These are phyloP conservation scores for Scrobipalpa costella DNA, from an alignment of 2,888 invertebrate genomes.

Conservation along the genomic window DNA sequence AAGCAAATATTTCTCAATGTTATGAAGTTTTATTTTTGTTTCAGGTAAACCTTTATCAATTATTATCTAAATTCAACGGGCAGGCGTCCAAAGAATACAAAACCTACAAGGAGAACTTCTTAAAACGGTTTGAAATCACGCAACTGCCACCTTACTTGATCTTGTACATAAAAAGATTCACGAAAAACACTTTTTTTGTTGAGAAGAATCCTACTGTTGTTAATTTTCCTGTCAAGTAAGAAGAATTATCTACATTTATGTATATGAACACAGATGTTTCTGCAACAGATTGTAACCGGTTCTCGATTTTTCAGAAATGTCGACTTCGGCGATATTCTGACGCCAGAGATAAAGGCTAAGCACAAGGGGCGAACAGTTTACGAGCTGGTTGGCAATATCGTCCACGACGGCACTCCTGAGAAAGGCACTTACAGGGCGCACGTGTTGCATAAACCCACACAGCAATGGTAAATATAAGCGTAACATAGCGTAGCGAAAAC, in stretches of 20 bases:
- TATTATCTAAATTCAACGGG: constrained; percentile 98
- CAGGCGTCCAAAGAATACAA: constrained; percentile 98
- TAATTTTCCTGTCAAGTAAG: constrained; percentile 99
- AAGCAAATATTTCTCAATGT: not conserved
- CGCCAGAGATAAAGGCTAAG: constrained; percentile 89
- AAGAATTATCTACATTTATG: constrained; percentile 37
- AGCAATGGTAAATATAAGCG: constrained; percentile 86
- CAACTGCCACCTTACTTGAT: constrained; percentile 96
- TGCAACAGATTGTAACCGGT: not conserved
- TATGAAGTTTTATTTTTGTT: constrained; percentile 38
- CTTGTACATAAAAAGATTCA: constrained; percentile 97
- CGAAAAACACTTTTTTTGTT: constrained; percentile 98
- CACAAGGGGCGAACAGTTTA: constrained; percentile 92
- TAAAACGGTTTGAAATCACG: constrained; percentile 98
- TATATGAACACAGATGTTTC: not conserved
- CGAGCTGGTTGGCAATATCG: constrained; percentile 98
- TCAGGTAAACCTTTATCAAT: constrained; percentile 94
- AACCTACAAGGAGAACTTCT: constrained; percentile 98
- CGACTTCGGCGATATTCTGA: constrained; percentile 97
- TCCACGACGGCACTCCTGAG: constrained; percentile 98
- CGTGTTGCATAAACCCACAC: constrained; percentile 92
- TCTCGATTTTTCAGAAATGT: constrained; percentile 86
- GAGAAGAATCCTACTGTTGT: constrained; percentile 99
- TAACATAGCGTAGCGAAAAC: too few species aligned
- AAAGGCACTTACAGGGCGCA: constrained; percentile 98